These are phyloP conservation scores for Calliopum simillimum DNA, from an alignment of 2,888 invertebrate species.

Conservation along the genomic window DNA sequence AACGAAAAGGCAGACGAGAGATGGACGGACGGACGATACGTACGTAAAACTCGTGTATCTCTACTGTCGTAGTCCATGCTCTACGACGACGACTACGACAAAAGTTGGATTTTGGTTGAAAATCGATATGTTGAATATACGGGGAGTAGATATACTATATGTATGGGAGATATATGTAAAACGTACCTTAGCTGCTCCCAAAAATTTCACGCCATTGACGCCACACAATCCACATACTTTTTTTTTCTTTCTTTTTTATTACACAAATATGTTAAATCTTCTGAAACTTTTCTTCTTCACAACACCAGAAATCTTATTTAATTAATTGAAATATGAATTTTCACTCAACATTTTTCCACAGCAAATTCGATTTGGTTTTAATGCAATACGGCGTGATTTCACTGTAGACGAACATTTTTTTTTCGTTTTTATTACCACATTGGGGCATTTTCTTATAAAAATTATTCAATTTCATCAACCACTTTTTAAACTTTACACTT, in stretches of 20 bases:
- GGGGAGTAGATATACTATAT: conserved; percentile 28
- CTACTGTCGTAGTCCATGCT: conserved; percentile 19
- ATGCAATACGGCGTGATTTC: conserved; percentile 8
- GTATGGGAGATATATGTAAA: background rate
- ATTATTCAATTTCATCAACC: no score
- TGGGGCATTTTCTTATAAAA: background rate
- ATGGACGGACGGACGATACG: background rate
- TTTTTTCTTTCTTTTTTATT: conserved; percentile 6
- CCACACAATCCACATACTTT: background rate
- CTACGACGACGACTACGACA: conserved; percentile 10
- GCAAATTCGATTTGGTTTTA: background rate
- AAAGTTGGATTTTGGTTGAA: conserved; percentile 50
- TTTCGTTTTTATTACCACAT: conserved; percentile 1
- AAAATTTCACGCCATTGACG: conserved; percentile 21
- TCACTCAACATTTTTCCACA: background rate
- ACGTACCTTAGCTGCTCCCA: background rate
- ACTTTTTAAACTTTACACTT: background rate
- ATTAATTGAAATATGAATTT: background rate
- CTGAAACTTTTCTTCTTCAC: background rate
- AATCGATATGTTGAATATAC: conserved; percentile 55
- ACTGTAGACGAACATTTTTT: conserved; percentile 22
- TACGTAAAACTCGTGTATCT: conserved; percentile 10
- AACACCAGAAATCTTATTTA: background rate
- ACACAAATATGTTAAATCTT: background rate
- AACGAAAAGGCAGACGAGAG: background rate